Percentiles rank a stretch among this genome's conserved stretches.
These are phyloP conservation scores for Anas flavirostris DNA, from an alignment of 2,797 vertebrate species.

Conservation along the genomic window DNA sequence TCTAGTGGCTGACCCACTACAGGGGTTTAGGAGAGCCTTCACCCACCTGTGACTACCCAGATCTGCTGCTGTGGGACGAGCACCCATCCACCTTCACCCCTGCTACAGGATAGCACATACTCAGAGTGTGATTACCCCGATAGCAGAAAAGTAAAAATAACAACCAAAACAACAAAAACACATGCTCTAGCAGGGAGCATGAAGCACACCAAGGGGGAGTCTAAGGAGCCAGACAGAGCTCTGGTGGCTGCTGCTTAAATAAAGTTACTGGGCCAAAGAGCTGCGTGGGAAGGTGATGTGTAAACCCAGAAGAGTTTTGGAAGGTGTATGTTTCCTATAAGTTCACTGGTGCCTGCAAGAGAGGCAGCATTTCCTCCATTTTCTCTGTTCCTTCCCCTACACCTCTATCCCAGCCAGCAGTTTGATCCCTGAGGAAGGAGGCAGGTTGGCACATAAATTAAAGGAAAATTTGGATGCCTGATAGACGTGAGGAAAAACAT, in stretches of 20 bases:
- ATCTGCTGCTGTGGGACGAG: background rate
- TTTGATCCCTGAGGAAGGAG: background rate
- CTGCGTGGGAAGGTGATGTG: background rate
- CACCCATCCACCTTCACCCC: background rate
- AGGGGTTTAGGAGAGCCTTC: background rate
- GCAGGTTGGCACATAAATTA: background rate
- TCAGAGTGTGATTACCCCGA: background rate
- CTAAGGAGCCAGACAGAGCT: accelerated
- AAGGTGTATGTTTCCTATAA: background rate
- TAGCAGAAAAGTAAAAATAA: background rate
- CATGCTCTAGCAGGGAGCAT: background rate
- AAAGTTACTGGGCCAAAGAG: background rate
- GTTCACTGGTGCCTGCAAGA: background rate
- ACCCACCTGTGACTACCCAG: background rate
- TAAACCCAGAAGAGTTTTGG: background rate
- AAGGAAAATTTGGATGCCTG: background rate
- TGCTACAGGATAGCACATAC: background rate
- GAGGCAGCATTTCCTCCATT: background rate
- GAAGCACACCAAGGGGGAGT: background rate
- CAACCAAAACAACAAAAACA: background rate
- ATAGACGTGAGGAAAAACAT: background rate
- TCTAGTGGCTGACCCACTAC: background rate
- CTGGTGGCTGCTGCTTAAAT: background rate
- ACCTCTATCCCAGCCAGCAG: background rate
- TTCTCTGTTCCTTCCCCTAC: background rate